Percentiles rank a stretch among this genome's conserved stretches.
phyloP scores from a whole-genome alignment of 1,140 invertebrate species.

The Sminthurides bifidus region DNA sequence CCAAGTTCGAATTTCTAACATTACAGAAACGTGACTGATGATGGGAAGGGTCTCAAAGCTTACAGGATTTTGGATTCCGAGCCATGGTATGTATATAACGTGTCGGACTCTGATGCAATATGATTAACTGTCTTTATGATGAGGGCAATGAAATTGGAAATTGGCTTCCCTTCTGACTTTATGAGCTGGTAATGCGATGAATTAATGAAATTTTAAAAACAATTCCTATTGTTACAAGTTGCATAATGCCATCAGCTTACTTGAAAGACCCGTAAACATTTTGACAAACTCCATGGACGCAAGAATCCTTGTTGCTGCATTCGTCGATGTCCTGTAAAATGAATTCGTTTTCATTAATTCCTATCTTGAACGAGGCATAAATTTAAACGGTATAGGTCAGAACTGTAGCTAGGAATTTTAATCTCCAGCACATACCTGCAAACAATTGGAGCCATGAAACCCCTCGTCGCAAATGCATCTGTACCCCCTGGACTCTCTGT shows the following conservation, averaged over 20 bases:
- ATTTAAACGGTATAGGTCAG: neutral
- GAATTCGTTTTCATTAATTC: neutral
- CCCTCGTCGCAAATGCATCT: conserved; percentile 72
- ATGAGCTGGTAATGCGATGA: neutral
- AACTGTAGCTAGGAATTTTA: neutral
- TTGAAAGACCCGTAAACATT: conserved; percentile 84
- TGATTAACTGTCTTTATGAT: neutral
- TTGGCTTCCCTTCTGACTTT: neutral
- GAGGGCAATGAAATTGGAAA: neutral
- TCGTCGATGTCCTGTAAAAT: conserved; percentile 66
- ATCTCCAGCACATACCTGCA: conserved; percentile 35
- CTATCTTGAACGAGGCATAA: neutral
- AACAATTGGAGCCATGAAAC: conserved; percentile 72
- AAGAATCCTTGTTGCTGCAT: conserved; percentile 57
- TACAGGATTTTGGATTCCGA: too few species aligned
- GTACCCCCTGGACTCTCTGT: conserved; percentile 46
- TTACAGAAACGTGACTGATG: too few species aligned
- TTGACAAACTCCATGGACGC: conserved; percentile 63
- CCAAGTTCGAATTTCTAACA: too few species aligned
- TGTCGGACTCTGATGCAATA: neutral
- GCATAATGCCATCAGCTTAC: too few species aligned
- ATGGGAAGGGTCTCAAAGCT: too few species aligned
- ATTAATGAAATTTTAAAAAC: neutral
- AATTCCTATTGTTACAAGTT: too few species aligned
- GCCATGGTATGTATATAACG: too few species aligned